Base-by-base conservation (phyloP, 1,140 invertebrate genomes). In the Acyrthosiphon pisum region DNA sequence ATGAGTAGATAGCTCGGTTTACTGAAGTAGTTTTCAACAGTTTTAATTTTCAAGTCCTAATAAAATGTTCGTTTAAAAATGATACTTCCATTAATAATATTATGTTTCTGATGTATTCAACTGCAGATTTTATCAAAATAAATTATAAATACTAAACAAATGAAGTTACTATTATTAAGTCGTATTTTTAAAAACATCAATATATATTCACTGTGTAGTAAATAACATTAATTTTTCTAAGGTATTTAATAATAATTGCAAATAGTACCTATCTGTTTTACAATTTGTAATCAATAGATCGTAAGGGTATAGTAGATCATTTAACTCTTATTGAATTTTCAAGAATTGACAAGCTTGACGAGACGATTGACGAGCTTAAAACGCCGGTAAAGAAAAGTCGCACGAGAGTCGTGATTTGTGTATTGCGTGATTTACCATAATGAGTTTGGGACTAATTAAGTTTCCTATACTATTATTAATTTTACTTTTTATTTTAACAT, bases 281-380 rank as follows among this genome's bases (percentile, higher is more conserved):
- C n/a, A 35, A 35, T n/a, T 76, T 68, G 30, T 68, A n/a, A 18
- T n/a, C 14, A 68, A 68, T 18, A 68, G 11, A 18, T 68, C 14
- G 18, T 76, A 9, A 26, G 7, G 23, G 20, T n/a, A 35, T 76
- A 0, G 14, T 18, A 18, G n/a, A 76, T 76, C 30, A n/a, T 76
- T 76, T 76, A 76, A 76, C 60, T 76, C n/a, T n/a, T 76, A 76
- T n/a, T 30, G 60, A 60, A 68, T 68, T 68, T 68, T n/a, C 60
- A 76, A 76, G n/a, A 76, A 76, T n/a, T 76, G 60, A 76, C 60
- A 76, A n/a, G 6, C n/a, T 18, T 1, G 30, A n/a, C 60, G n/a
- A 76, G 30, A 18, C 30, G 60, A 18, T 76, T 76, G 60, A n/a
- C 4, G 60, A 76, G 14, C 60, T n/a, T 2, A 76, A 76, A 18